Conservation (phyloP, 2,113 vertebrate species). For the Callithrix jacchus region DNA sequence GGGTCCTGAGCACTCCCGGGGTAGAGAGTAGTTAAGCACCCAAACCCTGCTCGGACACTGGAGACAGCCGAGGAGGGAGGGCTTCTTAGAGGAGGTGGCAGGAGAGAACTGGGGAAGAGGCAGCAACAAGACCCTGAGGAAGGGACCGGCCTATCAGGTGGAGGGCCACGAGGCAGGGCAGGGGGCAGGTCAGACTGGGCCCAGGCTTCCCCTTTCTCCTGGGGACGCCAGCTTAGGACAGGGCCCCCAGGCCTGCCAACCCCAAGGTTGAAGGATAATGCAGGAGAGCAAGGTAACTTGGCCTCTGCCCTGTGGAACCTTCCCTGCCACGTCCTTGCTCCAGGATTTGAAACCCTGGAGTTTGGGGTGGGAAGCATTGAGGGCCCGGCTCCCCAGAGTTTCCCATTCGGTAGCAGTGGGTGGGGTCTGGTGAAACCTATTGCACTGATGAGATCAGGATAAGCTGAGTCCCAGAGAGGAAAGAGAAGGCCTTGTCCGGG, state of each 20-base stretch:
- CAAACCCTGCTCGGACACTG: not conserved
- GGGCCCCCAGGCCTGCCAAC: not conserved
- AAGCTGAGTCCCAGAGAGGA: not conserved
- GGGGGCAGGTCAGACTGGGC: not conserved
- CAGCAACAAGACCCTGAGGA: not conserved
- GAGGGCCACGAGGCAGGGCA: not conserved
- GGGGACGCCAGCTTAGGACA: not conserved
- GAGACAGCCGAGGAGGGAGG: not conserved
- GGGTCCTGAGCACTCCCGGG: not conserved
- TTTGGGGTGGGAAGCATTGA: not conserved
- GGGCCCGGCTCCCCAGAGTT: not conserved
- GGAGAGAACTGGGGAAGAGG: too few species aligned
- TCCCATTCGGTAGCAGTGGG: not conserved
- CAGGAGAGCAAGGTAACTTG: not conserved
- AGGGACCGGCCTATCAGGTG: not conserved
- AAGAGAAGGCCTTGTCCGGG: not conserved
- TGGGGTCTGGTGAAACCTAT: not conserved
- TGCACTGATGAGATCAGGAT: not conserved
- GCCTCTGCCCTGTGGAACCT: not conserved
- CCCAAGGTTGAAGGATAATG: not conserved
- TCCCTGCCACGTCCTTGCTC: not conserved
- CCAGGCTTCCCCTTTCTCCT: not conserved
- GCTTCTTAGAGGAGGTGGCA: not conserved
- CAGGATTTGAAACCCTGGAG: not conserved
- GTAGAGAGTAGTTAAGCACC: not conserved